These are phyloP conservation scores for Trematomus loennbergii DNA, from an alignment of 2,113 vertebrate genomes.

Conservation along the genomic window DNA sequence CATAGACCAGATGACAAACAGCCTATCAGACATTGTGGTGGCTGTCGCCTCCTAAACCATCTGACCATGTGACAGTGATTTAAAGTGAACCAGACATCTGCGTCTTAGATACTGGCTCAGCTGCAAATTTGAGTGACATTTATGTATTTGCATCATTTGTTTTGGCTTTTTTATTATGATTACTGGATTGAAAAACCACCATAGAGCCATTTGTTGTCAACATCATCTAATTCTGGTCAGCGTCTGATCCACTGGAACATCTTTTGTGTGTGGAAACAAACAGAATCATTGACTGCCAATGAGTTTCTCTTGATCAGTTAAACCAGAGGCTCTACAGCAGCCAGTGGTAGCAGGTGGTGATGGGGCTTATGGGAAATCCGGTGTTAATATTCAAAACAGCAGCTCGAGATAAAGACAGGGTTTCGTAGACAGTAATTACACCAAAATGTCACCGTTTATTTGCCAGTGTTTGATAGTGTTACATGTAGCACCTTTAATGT, in stretches of 20 bases:
- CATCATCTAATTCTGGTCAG: neutral
- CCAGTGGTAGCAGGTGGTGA: constrained; percentile 2
- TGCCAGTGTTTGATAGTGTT: constrained; percentile 17
- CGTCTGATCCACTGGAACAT: neutral
- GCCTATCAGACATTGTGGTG: neutral
- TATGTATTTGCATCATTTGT: neutral
- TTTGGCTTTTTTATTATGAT: neutral
- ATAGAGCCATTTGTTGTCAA: neutral
- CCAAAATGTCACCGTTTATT: constrained; percentile 38
- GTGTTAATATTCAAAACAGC: constrained; percentile 33
- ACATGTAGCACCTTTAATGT: constrained; percentile 15
- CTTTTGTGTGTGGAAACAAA: neutral
- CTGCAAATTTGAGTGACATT: constrained; percentile 1
- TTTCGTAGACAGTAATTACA: constrained; percentile 35
- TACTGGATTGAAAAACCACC: neutral
- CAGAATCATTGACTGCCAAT: neutral
- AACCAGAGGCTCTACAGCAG: neutral
- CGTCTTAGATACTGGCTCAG: neutral
- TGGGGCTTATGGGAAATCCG: constrained; percentile 22
- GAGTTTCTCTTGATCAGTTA: constrained; percentile 15
- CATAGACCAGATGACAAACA: neutral
- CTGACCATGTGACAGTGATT: constrained; percentile 8
- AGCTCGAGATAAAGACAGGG: constrained; percentile 27
- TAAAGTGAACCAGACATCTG: constrained; percentile 19
- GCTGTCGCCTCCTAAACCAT: neutral